A percentile compares a stretch with the other conserved stretches of the same genome.
These are phyloP conservation scores for Tarsius wallacei DNA, from an alignment of 2,797 vertebrate genomes.

Conservation along the genomic window DNA sequence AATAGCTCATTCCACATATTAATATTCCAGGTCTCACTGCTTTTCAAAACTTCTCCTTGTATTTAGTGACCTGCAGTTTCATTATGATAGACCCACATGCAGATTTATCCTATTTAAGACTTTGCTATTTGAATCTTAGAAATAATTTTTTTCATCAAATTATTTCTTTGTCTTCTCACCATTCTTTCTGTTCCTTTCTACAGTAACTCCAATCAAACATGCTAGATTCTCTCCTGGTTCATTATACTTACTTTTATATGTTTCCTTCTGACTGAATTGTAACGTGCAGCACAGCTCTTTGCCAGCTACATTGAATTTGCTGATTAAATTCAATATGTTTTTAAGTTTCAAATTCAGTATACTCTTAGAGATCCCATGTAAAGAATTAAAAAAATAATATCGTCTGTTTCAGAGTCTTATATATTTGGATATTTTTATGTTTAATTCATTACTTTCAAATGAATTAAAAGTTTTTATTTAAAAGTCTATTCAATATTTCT, in stretches of 20 bases:
- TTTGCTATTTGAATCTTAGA: neutral
- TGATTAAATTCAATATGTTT: neutral
- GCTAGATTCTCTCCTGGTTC: neutral
- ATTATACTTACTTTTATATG: neutral
- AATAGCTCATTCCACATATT: neutral
- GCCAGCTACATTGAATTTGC: neutral
- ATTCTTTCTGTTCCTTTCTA: neutral
- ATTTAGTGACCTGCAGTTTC: neutral
- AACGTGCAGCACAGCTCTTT: neutral
- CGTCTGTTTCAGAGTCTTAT: neutral
- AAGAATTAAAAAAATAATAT: neutral
- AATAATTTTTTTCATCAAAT: neutral
- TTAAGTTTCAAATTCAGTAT: neutral
- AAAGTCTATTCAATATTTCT: neutral
- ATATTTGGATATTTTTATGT: neutral
- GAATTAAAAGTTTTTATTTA: neutral
- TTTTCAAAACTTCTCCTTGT: neutral
- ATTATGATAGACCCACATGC: neutral
- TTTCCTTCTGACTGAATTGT: neutral
- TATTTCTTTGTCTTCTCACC: neutral
- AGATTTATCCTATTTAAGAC: neutral
- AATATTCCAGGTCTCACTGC: neutral
- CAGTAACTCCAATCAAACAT: neutral
- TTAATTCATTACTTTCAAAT: neutral
- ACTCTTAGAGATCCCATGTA: neutral